phyloP scores from a whole-genome alignment of 2,113 vertebrate species.

The Lichenostomus cassidix region DNA sequence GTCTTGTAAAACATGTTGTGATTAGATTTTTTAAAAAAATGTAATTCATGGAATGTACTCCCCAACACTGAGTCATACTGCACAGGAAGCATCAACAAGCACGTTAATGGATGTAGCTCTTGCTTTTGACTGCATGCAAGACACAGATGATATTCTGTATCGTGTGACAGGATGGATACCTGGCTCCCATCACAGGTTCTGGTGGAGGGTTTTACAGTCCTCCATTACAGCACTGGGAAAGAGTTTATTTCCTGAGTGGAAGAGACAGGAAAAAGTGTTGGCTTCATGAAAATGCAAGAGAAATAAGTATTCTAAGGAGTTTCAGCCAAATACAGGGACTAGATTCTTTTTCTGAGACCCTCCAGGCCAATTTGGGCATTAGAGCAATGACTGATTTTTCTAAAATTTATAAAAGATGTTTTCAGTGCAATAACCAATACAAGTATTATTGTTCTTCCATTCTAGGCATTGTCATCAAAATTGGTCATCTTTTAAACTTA shows the following conservation, averaged over 20 bases:
- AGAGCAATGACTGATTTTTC: background rate
- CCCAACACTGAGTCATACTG: background rate
- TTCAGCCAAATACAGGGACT: background rate
- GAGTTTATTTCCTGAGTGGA: background rate
- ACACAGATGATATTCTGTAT: background rate
- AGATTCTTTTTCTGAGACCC: background rate
- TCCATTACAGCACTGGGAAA: background rate
- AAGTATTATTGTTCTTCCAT: background rate
- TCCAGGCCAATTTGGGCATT: background rate
- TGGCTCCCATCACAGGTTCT: background rate
- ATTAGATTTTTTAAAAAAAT: background rate
- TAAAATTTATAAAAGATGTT: background rate
- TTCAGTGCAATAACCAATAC: background rate
- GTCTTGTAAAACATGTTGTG: background rate
- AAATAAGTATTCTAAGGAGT: background rate
- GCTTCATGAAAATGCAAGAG: background rate
- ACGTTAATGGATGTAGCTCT: background rate
- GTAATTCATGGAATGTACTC: background rate
- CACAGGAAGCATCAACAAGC: background rate
- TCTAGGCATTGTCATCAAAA: background rate
- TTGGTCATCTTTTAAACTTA: background rate
- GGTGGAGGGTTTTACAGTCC: background rate
- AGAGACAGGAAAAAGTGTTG: background rate
- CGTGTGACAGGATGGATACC: fast-evolving
- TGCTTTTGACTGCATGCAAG: background rate